Conservation (phyloP, 2,888 invertebrate species). For the Meteorus colon region DNA sequence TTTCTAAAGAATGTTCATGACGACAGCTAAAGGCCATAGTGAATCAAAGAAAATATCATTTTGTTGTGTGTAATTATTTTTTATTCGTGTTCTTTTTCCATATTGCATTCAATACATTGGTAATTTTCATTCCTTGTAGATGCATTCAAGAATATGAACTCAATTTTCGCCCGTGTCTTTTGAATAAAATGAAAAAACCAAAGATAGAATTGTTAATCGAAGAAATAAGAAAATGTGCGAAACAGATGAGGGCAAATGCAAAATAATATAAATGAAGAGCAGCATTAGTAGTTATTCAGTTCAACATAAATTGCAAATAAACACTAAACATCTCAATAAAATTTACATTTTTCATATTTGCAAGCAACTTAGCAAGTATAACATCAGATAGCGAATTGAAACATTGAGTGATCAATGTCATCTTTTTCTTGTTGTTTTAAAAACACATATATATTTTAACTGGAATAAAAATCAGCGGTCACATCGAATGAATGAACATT, state of each 20-base stretch:
- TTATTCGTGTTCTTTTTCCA: constrained; percentile 16
- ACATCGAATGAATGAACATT: not conserved
- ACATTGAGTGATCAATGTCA: not conserved
- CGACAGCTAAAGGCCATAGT: not conserved
- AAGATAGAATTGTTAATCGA: not conserved
- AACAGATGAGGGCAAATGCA: not conserved
- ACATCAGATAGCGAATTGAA: constrained; percentile 3
- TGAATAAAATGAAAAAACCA: not conserved
- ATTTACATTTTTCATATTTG: constrained; percentile 1
- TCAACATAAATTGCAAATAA: constrained; percentile 15
- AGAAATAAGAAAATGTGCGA: not conserved
- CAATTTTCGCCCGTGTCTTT: constrained; percentile 4
- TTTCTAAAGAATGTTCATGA: constrained; percentile 33
- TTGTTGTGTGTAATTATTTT: constrained; percentile 18
- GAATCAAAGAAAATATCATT: not conserved
- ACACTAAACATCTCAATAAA: not conserved
- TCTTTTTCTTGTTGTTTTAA: not conserved
- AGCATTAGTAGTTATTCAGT: constrained; percentile 8
- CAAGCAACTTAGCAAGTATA: not conserved
- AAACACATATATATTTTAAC: not conserved
- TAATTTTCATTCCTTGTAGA: constrained; percentile 9
- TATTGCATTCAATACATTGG: constrained; percentile 27
- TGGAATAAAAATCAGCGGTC: not conserved
- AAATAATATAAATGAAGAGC: not conserved
- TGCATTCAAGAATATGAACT: constrained; percentile 1